A percentile compares a stretch with the other conserved stretches of the same genome.
Conservation (phyloP, 2,113 vertebrate genomes). For the Odocoileus hemionus region DNA sequence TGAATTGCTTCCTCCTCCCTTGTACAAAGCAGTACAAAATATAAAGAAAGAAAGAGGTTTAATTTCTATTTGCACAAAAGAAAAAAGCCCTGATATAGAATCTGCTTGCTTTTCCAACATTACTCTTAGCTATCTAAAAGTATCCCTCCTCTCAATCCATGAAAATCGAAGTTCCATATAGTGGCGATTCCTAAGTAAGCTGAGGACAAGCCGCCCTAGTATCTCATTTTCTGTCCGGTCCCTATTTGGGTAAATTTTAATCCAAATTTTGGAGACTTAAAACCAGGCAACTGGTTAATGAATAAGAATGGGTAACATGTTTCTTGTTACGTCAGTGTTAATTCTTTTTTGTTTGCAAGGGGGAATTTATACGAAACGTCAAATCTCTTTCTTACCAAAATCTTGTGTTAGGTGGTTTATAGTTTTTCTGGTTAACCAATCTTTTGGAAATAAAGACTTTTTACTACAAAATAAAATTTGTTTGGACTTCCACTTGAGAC, state of each 20-base stretch:
- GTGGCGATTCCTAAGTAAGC: neutral
- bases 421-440: slow-evolving; percentile 46
- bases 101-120: neutral
- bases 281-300: slow-evolving; percentile 9
- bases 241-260: neutral
- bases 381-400: slow-evolving; percentile 63
- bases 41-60: neutral
- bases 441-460: slow-evolving; percentile 70
- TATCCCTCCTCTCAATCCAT: neutral
- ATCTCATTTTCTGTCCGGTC: neutral
- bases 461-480: slow-evolving; percentile 51
- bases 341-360: slow-evolving; percentile 4
- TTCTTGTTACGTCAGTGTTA: neutral
- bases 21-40: neutral
- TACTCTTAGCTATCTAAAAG: neutral
- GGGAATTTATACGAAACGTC: slow-evolving; percentile 9
- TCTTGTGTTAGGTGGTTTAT: slow-evolving; percentile 50
- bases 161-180: neutral
- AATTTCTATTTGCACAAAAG: neutral
- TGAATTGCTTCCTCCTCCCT: neutral
- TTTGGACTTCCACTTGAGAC: slow-evolving; percentile 58
- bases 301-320: neutral
- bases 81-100: neutral
- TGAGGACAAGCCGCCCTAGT: neutral
- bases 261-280: slow-evolving; percentile 1